A percentile compares a stretch with the other conserved stretches of the same genome.
phyloP scores from a whole-genome alignment of 2,113 vertebrate genomes.

The Ailurus styani region DNA sequence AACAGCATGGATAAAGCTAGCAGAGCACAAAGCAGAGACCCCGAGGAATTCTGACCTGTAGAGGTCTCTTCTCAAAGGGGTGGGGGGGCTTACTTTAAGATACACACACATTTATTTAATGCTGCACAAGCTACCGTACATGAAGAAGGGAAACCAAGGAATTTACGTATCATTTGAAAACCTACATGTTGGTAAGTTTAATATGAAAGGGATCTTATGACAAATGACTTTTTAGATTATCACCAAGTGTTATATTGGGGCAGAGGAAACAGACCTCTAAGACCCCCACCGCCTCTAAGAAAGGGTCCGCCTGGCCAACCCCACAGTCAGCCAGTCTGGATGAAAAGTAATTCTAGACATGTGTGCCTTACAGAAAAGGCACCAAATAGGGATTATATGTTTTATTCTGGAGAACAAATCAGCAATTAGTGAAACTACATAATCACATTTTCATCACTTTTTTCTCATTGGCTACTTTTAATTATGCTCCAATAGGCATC shows the following conservation, averaged over 20 bases:
- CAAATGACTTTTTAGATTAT: not conserved
- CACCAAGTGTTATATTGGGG: not conserved
- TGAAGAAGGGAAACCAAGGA: not conserved
- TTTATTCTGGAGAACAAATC: not conserved
- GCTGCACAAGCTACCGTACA: not conserved
- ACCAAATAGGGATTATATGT: not conserved
- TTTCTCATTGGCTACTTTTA: constrained; percentile 41
- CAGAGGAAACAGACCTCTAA: not conserved
- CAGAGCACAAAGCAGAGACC: not conserved
- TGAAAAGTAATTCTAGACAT: not conserved
- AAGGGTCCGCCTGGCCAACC: not conserved
- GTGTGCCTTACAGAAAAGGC: not conserved
- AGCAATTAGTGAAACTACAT: not conserved
- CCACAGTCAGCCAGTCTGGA: not conserved
- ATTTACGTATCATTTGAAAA: not conserved
- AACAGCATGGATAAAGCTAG: not conserved
- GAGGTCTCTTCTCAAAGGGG: not conserved
- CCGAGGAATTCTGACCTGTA: not conserved
- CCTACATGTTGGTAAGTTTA: not conserved
- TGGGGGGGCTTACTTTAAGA: not conserved
- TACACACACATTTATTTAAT: not conserved
- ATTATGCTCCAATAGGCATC: not conserved
- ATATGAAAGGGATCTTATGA: not conserved
- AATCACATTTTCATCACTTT: constrained; percentile 5
- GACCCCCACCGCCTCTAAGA: not conserved